Conservation (phyloP, 2,113 vertebrate species). For the Oncorhynchus mykiss region DNA sequence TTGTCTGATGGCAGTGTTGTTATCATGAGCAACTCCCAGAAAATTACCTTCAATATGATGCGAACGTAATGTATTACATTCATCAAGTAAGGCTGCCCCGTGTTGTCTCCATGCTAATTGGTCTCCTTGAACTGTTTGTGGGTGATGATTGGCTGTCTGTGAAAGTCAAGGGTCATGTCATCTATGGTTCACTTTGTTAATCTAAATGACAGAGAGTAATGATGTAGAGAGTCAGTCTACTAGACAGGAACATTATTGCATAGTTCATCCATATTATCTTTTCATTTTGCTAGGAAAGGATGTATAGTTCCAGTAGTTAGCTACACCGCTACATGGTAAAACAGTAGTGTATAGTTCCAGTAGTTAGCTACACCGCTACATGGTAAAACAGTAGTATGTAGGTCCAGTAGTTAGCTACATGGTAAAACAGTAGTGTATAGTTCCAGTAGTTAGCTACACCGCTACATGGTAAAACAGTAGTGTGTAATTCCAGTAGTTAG, state of each 20-base stretch:
- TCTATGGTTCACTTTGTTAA: conserved; percentile 56
- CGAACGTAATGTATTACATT: conserved; percentile 37
- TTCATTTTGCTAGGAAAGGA: too few relatives aligned
- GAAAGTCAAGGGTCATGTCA: conserved; percentile 53
- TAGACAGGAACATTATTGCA: conserved; percentile 16
- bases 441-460: too few relatives aligned
- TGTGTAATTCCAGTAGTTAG: too few relatives aligned
- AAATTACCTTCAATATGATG: conserved; percentile 43
- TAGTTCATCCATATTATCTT: too few relatives aligned
- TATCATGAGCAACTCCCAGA: background rate
- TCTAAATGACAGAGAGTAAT: conserved; percentile 56
- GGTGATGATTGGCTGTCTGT: conserved; percentile 20
- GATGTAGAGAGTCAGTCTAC: conserved; percentile 60
- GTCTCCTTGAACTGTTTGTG: conserved; percentile 31
- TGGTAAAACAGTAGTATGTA: too few relatives aligned
- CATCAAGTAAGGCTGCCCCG: conserved; percentile 29
- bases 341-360: too few relatives aligned
- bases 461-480: too few relatives aligned
- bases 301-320: too few relatives aligned
- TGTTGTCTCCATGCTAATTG: conserved; percentile 17
- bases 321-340: too few relatives aligned
- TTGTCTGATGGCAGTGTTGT: conserved; percentile 1
- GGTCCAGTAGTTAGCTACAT: too few relatives aligned
- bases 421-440: too few relatives aligned
- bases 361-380: too few relatives aligned